Percentiles rank a stretch among this genome's conserved stretches.
Evolutionary conservation across 2,888 invertebrate genomes (phyloP).

Genomic region (Adineta ricciae): DNA sequence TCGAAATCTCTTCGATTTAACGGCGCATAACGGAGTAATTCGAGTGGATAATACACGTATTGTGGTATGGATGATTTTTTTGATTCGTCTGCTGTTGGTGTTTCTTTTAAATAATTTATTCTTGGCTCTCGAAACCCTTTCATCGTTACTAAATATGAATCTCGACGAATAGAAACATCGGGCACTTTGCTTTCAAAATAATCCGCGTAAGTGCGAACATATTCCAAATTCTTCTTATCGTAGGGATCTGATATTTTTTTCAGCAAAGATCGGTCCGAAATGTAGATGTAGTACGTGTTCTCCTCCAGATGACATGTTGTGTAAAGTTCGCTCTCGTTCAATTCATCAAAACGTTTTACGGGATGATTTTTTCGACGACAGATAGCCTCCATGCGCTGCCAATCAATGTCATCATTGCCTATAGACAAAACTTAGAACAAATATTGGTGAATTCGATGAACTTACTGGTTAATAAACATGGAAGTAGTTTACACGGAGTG

Average conservation of each 20-base stretch:
- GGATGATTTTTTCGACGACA: neutral
- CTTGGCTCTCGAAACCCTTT: neutral
- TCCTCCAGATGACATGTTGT: neutral
- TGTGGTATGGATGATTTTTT: neutral
- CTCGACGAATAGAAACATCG: neutral
- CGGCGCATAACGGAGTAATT: neutral
- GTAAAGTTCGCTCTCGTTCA: neutral
- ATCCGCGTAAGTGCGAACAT: neutral
- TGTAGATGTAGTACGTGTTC: neutral
- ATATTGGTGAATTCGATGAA: neutral
- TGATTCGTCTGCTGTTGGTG: neutral
- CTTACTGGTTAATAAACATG: constrained; percentile 2
- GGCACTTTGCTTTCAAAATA: neutral
- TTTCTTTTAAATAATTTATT: neutral
- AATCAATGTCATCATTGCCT: neutral
- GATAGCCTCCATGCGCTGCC: neutral
- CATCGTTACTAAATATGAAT: neutral
- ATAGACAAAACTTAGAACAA: neutral
- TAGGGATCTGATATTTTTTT: neutral
- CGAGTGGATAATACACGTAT: neutral
- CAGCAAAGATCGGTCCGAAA: neutral
- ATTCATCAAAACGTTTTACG: neutral
- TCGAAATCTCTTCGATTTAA: neutral
- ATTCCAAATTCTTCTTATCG: neutral
- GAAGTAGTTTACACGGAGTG: neutral